phyloP scores from a whole-genome alignment of 2,113 vertebrate species.

The Pachypanchax playfairii region DNA sequence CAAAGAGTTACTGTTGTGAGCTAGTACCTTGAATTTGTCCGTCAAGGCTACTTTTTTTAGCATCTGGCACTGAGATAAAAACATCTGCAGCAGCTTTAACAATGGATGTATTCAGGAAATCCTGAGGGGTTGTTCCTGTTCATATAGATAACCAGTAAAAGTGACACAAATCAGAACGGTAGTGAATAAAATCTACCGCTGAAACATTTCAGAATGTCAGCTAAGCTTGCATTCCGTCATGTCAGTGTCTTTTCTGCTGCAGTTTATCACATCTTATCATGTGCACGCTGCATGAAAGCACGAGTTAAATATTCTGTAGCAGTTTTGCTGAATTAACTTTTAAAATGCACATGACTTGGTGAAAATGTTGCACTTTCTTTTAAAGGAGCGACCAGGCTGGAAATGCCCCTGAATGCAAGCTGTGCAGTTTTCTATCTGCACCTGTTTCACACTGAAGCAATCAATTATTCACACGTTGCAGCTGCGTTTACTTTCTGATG shows the following conservation, averaged over 20 bases:
- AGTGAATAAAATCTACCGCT: slow-evolving; percentile 1
- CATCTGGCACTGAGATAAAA: slow-evolving; percentile 38
- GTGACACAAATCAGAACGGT: slow-evolving; percentile 38
- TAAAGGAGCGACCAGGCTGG: neutral
- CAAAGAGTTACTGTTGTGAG: slow-evolving; percentile 22
- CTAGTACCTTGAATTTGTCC: slow-evolving; percentile 17
- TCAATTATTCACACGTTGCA: slow-evolving; percentile 56
- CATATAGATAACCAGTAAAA: slow-evolving; percentile 33
- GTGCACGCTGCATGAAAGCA: slow-evolving; percentile 6
- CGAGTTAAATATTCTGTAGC: slow-evolving; percentile 6
- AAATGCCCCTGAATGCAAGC: slow-evolving; percentile 39
- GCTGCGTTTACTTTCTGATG: slow-evolving; percentile 32
- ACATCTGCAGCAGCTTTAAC: slow-evolving; percentile 42
- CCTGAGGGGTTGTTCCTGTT: slow-evolving; percentile 16
- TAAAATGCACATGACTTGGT: slow-evolving; percentile 35
- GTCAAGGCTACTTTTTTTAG: slow-evolving; percentile 48
- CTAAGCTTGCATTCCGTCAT: slow-evolving; percentile 35
- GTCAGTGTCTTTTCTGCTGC: slow-evolving; percentile 14
- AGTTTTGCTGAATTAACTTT: slow-evolving; percentile 32
- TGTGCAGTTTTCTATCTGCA: slow-evolving; percentile 40
- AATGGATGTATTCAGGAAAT: slow-evolving; percentile 55
- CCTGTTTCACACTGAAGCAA: slow-evolving; percentile 39
- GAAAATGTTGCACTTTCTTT: slow-evolving; percentile 16
- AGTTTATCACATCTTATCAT: slow-evolving; percentile 40
- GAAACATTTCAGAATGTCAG: slow-evolving; percentile 26